Conservation (phyloP, 2,797 vertebrate species). For the Sternotherus odoratus region DNA sequence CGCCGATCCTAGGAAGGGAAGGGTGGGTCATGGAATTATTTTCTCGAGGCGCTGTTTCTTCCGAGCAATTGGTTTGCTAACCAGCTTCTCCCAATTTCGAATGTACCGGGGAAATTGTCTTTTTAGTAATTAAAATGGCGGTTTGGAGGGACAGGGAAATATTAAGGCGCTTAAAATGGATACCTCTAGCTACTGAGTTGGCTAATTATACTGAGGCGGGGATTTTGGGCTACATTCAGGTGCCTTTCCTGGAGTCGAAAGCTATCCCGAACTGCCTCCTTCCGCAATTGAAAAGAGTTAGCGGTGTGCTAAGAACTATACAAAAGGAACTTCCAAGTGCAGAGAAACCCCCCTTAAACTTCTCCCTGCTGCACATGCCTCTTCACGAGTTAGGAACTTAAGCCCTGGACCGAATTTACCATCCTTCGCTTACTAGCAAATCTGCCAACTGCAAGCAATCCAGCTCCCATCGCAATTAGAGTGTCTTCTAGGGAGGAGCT, state of each 20-base stretch:
- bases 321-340: background rate
- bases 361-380: background rate
- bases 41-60: constrained; percentile 19
- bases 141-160: constrained; percentile 24
- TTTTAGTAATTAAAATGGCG: constrained; percentile 67
- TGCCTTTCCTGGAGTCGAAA: background rate
- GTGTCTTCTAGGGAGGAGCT: background rate
- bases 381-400: background rate
- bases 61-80: background rate
- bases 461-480: background rate
- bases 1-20: background rate
- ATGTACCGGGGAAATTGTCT: constrained; percentile 30
- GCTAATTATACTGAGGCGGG: background rate
- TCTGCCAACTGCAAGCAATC: background rate
- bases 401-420: background rate
- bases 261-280: background rate
- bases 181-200: constrained; percentile 12
- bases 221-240: background rate
- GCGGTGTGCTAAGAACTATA: background rate
- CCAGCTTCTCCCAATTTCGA: constrained; percentile 29
- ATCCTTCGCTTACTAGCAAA: accelerated
- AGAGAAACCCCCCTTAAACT: background rate
- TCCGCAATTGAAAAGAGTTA: background rate
- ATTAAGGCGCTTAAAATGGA: constrained; percentile 61
- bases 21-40: background rate